Evolutionary conservation across 2,113 vertebrate species (phyloP).

Genomic region (Pica pica): DNA sequence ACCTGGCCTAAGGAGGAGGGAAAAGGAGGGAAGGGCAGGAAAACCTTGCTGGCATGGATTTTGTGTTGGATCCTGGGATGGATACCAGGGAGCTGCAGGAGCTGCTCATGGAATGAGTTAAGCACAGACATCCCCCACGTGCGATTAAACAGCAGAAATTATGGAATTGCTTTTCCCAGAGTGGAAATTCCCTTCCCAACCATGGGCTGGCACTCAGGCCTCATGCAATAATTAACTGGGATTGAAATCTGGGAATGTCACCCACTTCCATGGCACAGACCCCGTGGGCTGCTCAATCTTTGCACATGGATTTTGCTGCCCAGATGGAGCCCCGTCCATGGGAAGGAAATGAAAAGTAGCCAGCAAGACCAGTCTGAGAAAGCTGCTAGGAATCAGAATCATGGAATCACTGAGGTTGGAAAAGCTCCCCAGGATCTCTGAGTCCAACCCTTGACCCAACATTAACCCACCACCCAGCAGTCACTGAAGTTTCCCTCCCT

Average conservation of each 20-base stretch:
- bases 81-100: not conserved
- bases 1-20: accelerated
- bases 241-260: not conserved
- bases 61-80: accelerated
- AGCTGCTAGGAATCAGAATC: not conserved
- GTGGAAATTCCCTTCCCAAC: not conserved
- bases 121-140: not conserved
- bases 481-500: not conserved
- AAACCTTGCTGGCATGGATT: not conserved
- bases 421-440: not conserved
- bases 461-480: not conserved
- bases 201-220: not conserved
- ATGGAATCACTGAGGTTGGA: not conserved
- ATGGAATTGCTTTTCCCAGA: not conserved
- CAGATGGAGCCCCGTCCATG: not conserved
- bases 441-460: not conserved
- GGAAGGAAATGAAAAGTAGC: not conserved
- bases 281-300: not conserved
- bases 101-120: not conserved
- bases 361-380: accelerated
- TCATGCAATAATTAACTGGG: not conserved
- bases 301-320: not conserved
- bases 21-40: not conserved
- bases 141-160: not conserved
- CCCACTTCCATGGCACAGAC: not conserved